Evolutionary conservation across 1,140 invertebrate genomes (phyloP), one percentile per base, ranked within the genome.

Genomic region (Melanaphis sacchari): DNA sequence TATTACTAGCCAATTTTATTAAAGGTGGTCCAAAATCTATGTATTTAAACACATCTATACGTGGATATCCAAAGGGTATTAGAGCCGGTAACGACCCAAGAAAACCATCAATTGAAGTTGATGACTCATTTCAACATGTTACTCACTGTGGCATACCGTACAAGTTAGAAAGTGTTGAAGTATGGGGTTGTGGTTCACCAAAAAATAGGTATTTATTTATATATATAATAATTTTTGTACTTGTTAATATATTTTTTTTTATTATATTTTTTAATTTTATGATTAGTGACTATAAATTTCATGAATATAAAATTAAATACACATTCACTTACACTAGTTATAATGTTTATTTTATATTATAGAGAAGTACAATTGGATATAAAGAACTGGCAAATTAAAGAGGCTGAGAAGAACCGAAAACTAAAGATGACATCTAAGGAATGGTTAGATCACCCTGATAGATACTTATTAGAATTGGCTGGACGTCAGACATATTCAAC

Each of bases 381-480:
- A 93, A 98, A 98, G 95, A 98, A 98, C 94, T 99, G 98, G 98
- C 97, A 98, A 95, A 97, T 97, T 1, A 97, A 97, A 94, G 97
- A 98, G 95, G 97, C 97, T 1, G 98, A 99, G 95, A 96, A 97
- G 94, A 97, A 98, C 94, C 95, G 97, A 87, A 96, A 96, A 40
- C 97, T 98, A 8, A 98, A 98, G 95, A 95, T 98, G 89, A 98
- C 97, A 82, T 96, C 97, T 0, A 96, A 96, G 38, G 98, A 98
- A 95, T 99, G 98, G 98, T 96, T 98, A 94, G 98, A 99, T 95
- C 98, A 99, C 96, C 98, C 98, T 6, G 98, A 99, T 96, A 96
- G 98, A 94, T 97, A 97, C 95, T 96, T 99, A 54, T 95, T 99
- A 90, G 97, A 98, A 95, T 95, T 99, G 94, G 98, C 97, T 31